Conservation (phyloP, 2,797 vertebrate species). For the Scleropages formosus region DNA sequence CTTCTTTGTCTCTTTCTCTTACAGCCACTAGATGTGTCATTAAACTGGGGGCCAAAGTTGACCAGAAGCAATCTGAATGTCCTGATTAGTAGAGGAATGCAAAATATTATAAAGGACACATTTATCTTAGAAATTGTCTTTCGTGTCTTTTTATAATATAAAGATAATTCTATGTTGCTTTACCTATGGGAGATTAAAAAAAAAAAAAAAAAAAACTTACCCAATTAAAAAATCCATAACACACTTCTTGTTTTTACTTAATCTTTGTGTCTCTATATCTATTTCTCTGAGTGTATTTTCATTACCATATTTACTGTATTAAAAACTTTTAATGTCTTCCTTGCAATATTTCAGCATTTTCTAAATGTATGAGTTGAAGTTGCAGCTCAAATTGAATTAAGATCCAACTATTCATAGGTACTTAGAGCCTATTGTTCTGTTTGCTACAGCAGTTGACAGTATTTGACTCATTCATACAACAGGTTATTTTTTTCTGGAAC, state of each 20-base stretch:
- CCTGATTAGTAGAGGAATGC: background rate
- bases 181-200: too few relatives aligned
- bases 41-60: background rate
- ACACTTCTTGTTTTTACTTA: background rate
- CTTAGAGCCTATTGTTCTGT: too few relatives aligned
- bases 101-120: background rate
- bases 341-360: background rate
- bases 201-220: too few relatives aligned
- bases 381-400: too few relatives aligned
- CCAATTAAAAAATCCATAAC: background rate
- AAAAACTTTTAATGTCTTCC: background rate
- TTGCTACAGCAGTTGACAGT: too few relatives aligned
- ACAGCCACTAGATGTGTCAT: background rate
- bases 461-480: too few relatives aligned
- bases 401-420: too few relatives aligned
- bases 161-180: too few relatives aligned
- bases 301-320: background rate
- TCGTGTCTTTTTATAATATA: too few relatives aligned
- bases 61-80: background rate
- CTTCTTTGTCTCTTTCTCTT: constrained; percentile 8
- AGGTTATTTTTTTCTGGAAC: too few relatives aligned
- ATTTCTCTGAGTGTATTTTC: constrained; percentile 14
- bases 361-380: too few relatives aligned
- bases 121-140: too few relatives aligned
- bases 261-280: background rate